Conservation (phyloP, 2,797 vertebrate genomes). For the Pipistrellus pipistrellus region DNA sequence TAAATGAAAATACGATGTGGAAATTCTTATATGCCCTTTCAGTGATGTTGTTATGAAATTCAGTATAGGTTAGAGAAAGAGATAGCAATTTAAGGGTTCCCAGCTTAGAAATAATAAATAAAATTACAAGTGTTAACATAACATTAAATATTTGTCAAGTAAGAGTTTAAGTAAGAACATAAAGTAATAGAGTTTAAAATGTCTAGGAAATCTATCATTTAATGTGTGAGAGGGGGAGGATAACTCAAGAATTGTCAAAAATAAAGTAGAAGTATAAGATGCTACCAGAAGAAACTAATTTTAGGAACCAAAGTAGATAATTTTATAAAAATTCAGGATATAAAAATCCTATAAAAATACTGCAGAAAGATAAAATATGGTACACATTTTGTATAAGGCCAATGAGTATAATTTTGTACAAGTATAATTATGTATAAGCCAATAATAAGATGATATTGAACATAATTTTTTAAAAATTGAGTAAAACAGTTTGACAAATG, state of each 20-base stretch:
- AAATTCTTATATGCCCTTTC: constrained; percentile 50
- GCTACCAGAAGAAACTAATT: not conserved
- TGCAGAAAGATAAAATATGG: not conserved
- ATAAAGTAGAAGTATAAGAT: not conserved
- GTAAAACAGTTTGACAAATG: not conserved
- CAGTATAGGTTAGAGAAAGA: not conserved
- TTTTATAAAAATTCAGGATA: not conserved
- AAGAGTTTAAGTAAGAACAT: constrained; percentile 14
- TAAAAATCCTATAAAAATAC: not conserved
- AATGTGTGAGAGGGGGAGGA: not conserved
- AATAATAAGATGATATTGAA: not conserved
- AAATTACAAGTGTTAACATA: constrained; percentile 38
- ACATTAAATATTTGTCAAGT: not conserved
- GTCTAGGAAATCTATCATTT: not conserved
- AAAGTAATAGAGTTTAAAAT: constrained; percentile 32
- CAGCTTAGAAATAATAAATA: constrained; percentile 47
- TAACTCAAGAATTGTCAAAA: not conserved
- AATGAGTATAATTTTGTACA: no score
- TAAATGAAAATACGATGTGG: constrained; percentile 2
- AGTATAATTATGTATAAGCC: no score
- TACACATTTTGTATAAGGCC: not conserved
- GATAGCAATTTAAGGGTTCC: not conserved
- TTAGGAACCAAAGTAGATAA: not conserved
- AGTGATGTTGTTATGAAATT: not conserved
- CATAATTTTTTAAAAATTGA: not conserved